These are phyloP conservation scores for Onychomys torridus DNA, from an alignment of 2,797 vertebrate species.

Conservation along the genomic window DNA sequence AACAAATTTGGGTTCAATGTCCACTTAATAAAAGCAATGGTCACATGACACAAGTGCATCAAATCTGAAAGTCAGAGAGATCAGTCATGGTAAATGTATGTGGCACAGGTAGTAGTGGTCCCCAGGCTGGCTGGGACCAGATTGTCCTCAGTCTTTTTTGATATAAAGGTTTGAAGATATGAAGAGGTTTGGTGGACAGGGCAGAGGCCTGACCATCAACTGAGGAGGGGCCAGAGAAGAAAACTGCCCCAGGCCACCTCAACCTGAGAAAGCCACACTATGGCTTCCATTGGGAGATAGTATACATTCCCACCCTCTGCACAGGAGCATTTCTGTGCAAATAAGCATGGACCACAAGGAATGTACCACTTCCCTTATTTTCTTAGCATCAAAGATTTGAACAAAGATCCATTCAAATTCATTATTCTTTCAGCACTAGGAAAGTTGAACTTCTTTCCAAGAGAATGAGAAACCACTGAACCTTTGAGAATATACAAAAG, in stretches of 20 bases:
- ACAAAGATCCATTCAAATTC: neutral
- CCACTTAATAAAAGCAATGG: neutral
- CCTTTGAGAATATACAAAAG: neutral
- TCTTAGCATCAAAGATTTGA: neutral
- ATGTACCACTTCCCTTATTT: neutral
- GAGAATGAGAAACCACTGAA: neutral
- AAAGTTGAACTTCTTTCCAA: neutral
- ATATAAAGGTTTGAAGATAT: neutral
- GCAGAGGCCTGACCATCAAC: neutral
- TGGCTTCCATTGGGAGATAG: neutral
- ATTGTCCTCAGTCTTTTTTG: neutral
- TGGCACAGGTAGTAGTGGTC: neutral
- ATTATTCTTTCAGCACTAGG: neutral
- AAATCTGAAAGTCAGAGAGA: neutral
- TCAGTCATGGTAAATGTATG: neutral
- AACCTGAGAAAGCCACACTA: neutral
- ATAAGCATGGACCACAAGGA: neutral
- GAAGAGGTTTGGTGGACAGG: neutral
- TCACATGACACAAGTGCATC: neutral
- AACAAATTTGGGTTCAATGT: neutral
- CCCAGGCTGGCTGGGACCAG: neutral
- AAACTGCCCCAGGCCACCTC: neutral
- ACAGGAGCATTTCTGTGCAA: neutral
- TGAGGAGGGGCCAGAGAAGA: neutral
- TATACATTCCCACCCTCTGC: neutral